Conservation (phyloP, 2,888 invertebrate genomes). For the Lagria hirta region DNA sequence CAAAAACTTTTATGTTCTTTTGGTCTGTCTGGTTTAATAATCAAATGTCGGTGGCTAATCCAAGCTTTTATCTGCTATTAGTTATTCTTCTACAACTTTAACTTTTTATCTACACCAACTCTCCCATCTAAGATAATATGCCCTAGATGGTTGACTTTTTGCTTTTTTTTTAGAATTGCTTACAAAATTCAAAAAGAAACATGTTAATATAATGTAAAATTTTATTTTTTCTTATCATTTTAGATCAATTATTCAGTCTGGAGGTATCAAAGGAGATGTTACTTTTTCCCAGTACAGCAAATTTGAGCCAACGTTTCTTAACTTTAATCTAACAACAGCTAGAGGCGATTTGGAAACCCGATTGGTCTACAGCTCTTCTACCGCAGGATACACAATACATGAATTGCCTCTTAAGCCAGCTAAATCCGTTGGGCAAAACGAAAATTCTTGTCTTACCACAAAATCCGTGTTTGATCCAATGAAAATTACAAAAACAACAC, state of each 20-base stretch:
- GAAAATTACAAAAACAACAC: slow-evolving; percentile 59
- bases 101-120: too few species aligned
- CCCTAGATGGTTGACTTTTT: too few species aligned
- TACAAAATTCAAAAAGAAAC: neutral
- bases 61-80: too few species aligned
- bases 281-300: slow-evolving; percentile 77
- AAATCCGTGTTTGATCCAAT: slow-evolving; percentile 79
- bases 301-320: slow-evolving; percentile 81
- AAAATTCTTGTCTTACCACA: slow-evolving; percentile 66
- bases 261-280: slow-evolving; percentile 79
- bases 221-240: slow-evolving; percentile 32
- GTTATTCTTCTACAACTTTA: too few species aligned
- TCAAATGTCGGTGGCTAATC: too few species aligned
- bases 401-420: slow-evolving; percentile 68
- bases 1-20: too few species aligned
- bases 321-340: slow-evolving; percentile 68
- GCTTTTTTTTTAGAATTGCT: too few species aligned
- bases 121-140: too few species aligned
- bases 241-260: slow-evolving; percentile 72
- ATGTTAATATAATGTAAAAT: slow-evolving; percentile 12
- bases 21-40: too few species aligned
- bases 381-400: slow-evolving; percentile 70
- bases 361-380: slow-evolving; percentile 72
- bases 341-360: slow-evolving; percentile 68
- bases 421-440: slow-evolving; percentile 53